Percentiles rank a stretch among this genome's conserved stretches.
These are phyloP conservation scores for Agrochola circellaris DNA, from an alignment of 2,888 invertebrate species.

Conservation along the genomic window DNA sequence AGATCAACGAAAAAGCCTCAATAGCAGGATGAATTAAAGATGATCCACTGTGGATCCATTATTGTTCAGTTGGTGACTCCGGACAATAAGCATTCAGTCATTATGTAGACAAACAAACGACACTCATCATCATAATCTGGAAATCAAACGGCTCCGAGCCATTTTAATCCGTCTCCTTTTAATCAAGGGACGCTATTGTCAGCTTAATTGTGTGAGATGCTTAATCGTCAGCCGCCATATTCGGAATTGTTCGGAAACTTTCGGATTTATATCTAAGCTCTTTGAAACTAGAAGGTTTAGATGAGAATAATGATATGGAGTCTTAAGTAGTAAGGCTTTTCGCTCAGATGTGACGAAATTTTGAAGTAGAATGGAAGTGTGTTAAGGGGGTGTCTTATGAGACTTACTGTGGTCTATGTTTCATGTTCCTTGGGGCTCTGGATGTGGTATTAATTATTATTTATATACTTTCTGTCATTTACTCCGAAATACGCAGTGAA, in stretches of 20 bases:
- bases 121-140: slow-evolving; percentile 68
- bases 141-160: slow-evolving; percentile 69
- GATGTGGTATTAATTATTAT: neutral
- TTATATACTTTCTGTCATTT: neutral
- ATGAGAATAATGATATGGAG: slow-evolving; percentile 56
- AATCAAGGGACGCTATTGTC: slow-evolving; percentile 73
- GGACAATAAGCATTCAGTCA: slow-evolving; percentile 56
- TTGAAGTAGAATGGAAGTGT: slow-evolving; percentile 36
- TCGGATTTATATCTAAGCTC: slow-evolving; percentile 62
- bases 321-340: slow-evolving; percentile 58
- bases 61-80: slow-evolving; percentile 60
- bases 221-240: slow-evolving; percentile 61
- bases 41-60: slow-evolving; percentile 63
- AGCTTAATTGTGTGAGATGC: slow-evolving; percentile 71
- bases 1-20: slow-evolving; percentile 42
- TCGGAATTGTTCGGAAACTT: slow-evolving; percentile 63
- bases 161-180: slow-evolving; percentile 71
- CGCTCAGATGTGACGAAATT: slow-evolving; percentile 56
- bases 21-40: slow-evolving; percentile 60
- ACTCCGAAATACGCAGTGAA: neutral
- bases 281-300: slow-evolving; percentile 61
- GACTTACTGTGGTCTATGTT: slow-evolving; percentile 1
- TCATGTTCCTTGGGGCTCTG: neutral
- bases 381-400: slow-evolving; percentile 5
- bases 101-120: slow-evolving; percentile 60